Evolutionary conservation across 2,113 vertebrate species (phyloP).

Genomic region (Mohoua ochrocephala): DNA sequence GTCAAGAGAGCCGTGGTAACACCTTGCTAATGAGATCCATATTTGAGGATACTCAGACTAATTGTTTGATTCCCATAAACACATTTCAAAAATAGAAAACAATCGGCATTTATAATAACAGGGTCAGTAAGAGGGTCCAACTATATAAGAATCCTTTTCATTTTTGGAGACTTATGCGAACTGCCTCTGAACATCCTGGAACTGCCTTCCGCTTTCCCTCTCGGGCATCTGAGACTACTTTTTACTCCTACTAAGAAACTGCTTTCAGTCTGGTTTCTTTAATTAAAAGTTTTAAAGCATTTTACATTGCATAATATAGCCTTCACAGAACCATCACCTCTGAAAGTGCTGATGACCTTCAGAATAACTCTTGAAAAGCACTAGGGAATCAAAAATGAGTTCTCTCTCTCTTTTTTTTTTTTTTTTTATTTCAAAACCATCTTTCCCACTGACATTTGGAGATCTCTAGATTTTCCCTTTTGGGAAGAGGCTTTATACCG

Average conservation of each 20-base stretch:
- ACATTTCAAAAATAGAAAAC: not conserved
- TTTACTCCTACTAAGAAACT: not conserved
- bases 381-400: not conserved
- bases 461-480: not conserved
- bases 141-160: not conserved
- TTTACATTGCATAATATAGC: not conserved
- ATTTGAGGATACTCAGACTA: not conserved
- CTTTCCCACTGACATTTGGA: not conserved
- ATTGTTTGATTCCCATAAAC: not conserved
- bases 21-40: constrained; percentile 27
- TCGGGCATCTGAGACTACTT: not conserved
- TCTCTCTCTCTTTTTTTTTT: not conserved
- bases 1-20: not conserved
- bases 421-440: not conserved
- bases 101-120: not conserved
- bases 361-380: not conserved
- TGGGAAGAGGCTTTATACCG: not conserved
- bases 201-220: not conserved
- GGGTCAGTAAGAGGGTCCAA: not conserved
- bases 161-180: not conserved
- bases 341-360: not conserved
- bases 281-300: not conserved
- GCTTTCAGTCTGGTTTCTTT: not conserved
- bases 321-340: not conserved
- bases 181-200: not conserved